Conservation (phyloP, 2,113 vertebrate species). For the Calyptomena viridis region DNA sequence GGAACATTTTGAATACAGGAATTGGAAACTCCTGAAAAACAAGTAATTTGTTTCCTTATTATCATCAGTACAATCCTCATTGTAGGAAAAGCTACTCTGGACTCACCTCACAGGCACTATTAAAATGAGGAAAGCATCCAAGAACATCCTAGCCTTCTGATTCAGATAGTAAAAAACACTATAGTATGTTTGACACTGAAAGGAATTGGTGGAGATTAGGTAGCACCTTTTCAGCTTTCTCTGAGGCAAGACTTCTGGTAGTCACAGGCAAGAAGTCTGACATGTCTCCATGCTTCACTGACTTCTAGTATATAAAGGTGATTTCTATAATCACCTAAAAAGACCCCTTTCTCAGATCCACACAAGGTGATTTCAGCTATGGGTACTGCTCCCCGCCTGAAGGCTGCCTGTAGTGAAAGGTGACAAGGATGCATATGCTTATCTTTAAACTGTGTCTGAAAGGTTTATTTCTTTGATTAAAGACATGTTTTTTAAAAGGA, state of each 20-base stretch:
- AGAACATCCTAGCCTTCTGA: neutral
- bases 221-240: neutral
- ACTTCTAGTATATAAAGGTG: neutral
- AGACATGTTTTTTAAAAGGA: neutral
- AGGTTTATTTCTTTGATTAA: neutral
- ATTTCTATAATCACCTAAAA: neutral
- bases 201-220: neutral
- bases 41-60: neutral
- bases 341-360: fast-evolving
- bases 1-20: neutral
- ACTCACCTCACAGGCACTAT: neutral
- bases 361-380: neutral
- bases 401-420: neutral
- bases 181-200: neutral
- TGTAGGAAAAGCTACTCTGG: neutral
- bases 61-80: neutral
- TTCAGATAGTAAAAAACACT: neutral
- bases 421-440: neutral
- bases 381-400: neutral
- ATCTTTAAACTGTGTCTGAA: neutral
- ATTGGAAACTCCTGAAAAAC: neutral
- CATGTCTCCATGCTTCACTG: neutral
- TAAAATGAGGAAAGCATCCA: neutral
- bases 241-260: neutral
- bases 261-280: neutral